These are phyloP conservation scores for Troides oblongomaculatus DNA, from an alignment of 2,888 invertebrate species.

Conservation along the genomic window DNA sequence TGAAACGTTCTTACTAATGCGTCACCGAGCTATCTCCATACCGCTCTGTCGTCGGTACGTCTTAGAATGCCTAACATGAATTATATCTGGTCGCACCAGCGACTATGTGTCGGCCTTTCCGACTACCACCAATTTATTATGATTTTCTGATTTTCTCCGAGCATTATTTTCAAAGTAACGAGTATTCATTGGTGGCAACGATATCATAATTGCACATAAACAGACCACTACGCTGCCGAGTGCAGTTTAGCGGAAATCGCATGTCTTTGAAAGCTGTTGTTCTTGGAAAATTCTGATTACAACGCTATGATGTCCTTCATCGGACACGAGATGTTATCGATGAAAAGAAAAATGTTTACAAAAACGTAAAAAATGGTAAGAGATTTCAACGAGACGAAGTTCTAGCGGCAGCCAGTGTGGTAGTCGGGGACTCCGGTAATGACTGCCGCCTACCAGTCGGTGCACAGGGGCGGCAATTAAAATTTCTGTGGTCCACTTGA, in stretches of 20 bases:
- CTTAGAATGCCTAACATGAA: too few relatives aligned
- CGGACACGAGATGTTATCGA: not conserved
- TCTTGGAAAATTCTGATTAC: not conserved
- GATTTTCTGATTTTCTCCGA: too few relatives aligned
- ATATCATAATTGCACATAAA: constrained; percentile 4
- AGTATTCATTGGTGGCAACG: too few relatives aligned
- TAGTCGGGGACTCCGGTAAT: not conserved
- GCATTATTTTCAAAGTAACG: too few relatives aligned
- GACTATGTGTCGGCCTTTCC: too few relatives aligned
- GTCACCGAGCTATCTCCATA: too few relatives aligned
- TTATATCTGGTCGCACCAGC: too few relatives aligned
- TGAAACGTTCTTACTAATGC: too few relatives aligned
- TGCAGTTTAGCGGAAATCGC: too few relatives aligned
- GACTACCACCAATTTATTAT: too few relatives aligned
- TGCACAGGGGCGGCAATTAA: constrained; percentile 58
- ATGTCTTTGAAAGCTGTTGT: too few relatives aligned
- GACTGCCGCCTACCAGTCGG: constrained; percentile 2
- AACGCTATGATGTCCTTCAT: not conserved
- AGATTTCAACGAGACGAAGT: constrained; percentile 1
- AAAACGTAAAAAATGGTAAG: constrained; percentile 3
- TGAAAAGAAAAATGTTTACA: not conserved
- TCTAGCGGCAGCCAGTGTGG: not conserved
- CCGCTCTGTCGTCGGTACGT: too few relatives aligned
- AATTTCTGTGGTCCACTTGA: constrained; percentile 59
- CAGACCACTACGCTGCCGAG: not conserved